Base-by-base conservation (phyloP, 2,888 invertebrate species). In the Anorthoa munda region DNA sequence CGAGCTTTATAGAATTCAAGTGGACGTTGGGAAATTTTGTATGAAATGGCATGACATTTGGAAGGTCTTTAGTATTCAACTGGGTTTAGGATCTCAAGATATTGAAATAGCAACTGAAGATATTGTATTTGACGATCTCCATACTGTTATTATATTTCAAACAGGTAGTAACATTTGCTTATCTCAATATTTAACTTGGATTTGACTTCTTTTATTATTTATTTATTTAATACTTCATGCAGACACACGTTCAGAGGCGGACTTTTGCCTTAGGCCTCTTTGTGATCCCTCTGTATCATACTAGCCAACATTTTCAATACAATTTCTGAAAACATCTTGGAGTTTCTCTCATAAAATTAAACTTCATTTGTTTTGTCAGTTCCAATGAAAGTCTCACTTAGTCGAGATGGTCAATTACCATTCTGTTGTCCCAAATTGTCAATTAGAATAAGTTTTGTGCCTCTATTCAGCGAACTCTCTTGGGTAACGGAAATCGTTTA, bases 401-500 rank as follows among this genome's bases (percentile, higher is more conserved):
- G 26, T 13, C 26, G 7, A 63, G 45, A 61, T 53, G 63, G 67
- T 80, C 67, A 73, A 64, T 72, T 66, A 73, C 26, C 59, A 72
- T 79, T 77, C 31, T 23, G 15, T 53, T 72, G 58, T 75, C 4
- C 58, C 45, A 26, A 77, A 84, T 68, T 73, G 72, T 73, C 80
- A 78, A 84, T 83, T 75, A 75, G 51, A 79, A 74, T 72, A 81
- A 81, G 65, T 75, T 78, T n/a, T 12, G 46, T 69, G 9, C 23
- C 31, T 77, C 66, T 72, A 61, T 76, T 78, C 66, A 56, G 51
- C 64, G 17, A 69, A 23, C 55, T 56, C 67, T 75, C 77, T 56
- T 39, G 50, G 70, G 68, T 18, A 75, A 60, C 50, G 55, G 61
- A 72, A 75, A 72, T 61, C 72, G 58, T 75, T 82, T 69, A 55